A percentile compares a stretch with the other conserved stretches of the same genome.
Evolutionary conservation across 2,113 vertebrate species (phyloP).

Genomic region (Mastomys natalensis): DNA sequence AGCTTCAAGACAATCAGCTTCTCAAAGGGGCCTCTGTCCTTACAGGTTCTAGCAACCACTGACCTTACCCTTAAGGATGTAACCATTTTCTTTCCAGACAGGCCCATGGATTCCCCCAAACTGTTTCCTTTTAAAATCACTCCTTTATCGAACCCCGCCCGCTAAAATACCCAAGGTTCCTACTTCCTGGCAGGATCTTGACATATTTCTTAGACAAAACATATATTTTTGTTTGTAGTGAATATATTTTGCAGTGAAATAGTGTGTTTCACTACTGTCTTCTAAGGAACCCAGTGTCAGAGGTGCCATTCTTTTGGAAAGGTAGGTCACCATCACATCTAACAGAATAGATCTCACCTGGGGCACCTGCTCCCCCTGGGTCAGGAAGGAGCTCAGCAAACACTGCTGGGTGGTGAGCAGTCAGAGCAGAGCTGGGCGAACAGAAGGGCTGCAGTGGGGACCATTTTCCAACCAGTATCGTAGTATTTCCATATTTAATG

Average conservation of each 20-base stretch:
- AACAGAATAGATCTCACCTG: neutral
- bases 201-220: neutral
- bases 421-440: neutral
- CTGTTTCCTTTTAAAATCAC: neutral
- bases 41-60: neutral
- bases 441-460: neutral
- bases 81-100: neutral
- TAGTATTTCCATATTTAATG: neutral
- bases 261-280: neutral
- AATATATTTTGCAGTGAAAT: neutral
- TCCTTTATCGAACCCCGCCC: neutral
- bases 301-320: neutral
- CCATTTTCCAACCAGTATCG: neutral
- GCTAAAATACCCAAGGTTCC: neutral
- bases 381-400: neutral
- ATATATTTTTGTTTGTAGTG: neutral
- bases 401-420: neutral
- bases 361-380: neutral
- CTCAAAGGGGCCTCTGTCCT: neutral
- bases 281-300: constrained; percentile 8
- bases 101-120: neutral
- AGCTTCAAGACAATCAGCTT: neutral
- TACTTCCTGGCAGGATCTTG: constrained; percentile 9
- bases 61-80: neutral
- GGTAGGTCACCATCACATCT: neutral